These are phyloP conservation scores for Cebidichthys violaceus DNA, from an alignment of 2,113 vertebrate species.

Conservation along the genomic window DNA sequence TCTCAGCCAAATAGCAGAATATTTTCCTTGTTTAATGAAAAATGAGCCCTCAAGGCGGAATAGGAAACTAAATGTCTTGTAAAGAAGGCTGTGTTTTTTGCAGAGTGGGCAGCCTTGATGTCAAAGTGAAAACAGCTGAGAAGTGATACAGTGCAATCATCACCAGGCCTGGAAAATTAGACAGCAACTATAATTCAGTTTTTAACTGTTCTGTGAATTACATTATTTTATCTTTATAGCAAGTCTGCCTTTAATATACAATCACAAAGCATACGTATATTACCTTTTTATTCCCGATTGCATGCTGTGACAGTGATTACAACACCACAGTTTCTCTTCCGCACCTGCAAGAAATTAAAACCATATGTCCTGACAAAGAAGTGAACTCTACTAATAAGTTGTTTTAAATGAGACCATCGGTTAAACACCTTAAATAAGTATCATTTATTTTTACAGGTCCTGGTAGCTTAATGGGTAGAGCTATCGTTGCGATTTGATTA, in stretches of 20 bases:
- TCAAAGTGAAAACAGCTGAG: constrained; percentile 58
- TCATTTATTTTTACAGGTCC: neutral
- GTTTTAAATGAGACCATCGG: neutral
- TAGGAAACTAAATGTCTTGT: constrained; percentile 56
- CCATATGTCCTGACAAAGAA: constrained; percentile 5
- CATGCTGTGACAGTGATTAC: constrained; percentile 4
- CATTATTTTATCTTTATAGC: neutral
- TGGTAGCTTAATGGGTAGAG: neutral
- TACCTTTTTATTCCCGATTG: neutral
- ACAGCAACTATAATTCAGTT: constrained; percentile 11
- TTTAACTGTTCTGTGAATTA: constrained; percentile 13
- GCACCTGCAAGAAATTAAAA: constrained; percentile 16
- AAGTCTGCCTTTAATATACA: constrained; percentile 4
- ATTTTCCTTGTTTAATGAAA: constrained; percentile 60
- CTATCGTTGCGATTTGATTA: neutral
- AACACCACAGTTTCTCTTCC: constrained; percentile 1
- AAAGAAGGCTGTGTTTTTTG: constrained; percentile 11
- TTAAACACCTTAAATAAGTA: neutral
- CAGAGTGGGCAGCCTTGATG: constrained; percentile 38
- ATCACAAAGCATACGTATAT: neutral
- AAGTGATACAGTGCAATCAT: constrained; percentile 52
- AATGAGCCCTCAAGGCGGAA: constrained; percentile 46
- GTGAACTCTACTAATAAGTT: neutral
- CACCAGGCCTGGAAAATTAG: constrained; percentile 44
- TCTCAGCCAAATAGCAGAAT: constrained; percentile 41